Percentiles rank a stretch among this genome's conserved stretches.
Evolutionary conservation across 2,113 vertebrate genomes (phyloP).

Genomic region (Antigone vipio): DNA sequence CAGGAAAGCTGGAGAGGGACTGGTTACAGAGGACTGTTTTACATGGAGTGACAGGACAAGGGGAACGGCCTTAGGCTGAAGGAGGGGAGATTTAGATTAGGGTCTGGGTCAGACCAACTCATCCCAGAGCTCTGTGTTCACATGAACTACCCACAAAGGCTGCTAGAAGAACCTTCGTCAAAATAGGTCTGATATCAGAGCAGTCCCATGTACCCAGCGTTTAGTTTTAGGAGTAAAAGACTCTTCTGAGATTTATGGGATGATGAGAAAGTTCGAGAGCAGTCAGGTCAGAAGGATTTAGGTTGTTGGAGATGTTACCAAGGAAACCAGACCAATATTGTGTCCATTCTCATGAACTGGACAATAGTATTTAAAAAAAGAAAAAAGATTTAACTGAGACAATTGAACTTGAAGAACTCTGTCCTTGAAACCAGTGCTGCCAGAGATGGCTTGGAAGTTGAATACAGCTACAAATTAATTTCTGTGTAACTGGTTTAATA

Average conservation of each 20-base stretch:
- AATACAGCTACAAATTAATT: background rate
- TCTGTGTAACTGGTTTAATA: background rate
- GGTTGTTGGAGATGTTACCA: background rate
- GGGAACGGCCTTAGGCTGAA: no score
- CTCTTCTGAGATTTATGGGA: background rate
- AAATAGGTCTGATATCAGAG: background rate
- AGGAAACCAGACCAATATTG: background rate
- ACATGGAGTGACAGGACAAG: no score
- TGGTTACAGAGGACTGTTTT: no score
- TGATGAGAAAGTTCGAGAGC: background rate
- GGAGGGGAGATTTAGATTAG: no score
- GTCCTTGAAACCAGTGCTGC: background rate
- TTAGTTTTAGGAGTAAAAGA: background rate
- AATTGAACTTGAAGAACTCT: background rate
- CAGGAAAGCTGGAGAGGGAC: no score
- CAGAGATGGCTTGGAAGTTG: background rate
- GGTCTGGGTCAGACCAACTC: background rate
- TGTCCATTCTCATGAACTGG: background rate
- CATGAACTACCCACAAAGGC: background rate
- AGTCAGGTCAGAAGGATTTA: background rate
- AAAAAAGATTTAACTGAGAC: background rate
- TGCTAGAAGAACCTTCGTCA: background rate
- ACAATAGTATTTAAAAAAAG: no score
- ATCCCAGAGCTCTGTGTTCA: background rate
- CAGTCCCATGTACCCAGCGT: background rate